Evolutionary conservation across 2,113 vertebrate genomes (phyloP).

Genomic region (Rhinoptilus africanus): DNA sequence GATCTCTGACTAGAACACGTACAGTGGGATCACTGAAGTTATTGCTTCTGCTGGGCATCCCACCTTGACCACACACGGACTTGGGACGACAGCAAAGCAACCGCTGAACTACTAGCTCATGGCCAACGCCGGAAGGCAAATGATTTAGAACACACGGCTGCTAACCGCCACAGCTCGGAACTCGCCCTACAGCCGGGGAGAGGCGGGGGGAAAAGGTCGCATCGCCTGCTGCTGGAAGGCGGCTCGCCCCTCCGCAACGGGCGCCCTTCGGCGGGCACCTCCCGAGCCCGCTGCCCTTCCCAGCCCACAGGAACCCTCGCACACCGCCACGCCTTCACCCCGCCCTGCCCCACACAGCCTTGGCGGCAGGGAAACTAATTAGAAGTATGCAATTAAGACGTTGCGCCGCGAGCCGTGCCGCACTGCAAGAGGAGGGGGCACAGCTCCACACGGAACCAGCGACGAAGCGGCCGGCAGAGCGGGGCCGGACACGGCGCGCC

Average conservation of each 20-base stretch:
- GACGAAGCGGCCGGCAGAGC: neutral
- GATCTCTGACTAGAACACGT: neutral
- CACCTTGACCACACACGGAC: accelerated
- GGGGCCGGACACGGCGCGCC: neutral
- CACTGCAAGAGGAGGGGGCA: accelerated
- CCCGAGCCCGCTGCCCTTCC: neutral
- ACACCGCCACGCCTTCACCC: neutral
- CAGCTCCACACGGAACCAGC: neutral
- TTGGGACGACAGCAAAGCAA: accelerated
- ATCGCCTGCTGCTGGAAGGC: accelerated
- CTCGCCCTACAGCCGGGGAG: accelerated
- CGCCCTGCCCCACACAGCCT: neutral
- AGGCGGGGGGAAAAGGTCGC: accelerated
- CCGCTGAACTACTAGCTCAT: neutral
- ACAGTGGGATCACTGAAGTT: neutral
- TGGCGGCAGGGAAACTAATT: accelerated
- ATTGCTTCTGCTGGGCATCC: accelerated
- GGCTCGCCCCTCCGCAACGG: accelerated
- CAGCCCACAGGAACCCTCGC: neutral
- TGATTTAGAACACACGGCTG: neutral
- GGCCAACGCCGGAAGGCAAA: neutral
- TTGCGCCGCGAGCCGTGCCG: accelerated
- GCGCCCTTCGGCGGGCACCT: neutral
- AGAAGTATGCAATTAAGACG: accelerated
- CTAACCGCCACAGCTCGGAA: neutral